These are phyloP conservation scores for Chromobotia macracanthus DNA, from an alignment of 2,797 vertebrate genomes.

Conservation along the genomic window DNA sequence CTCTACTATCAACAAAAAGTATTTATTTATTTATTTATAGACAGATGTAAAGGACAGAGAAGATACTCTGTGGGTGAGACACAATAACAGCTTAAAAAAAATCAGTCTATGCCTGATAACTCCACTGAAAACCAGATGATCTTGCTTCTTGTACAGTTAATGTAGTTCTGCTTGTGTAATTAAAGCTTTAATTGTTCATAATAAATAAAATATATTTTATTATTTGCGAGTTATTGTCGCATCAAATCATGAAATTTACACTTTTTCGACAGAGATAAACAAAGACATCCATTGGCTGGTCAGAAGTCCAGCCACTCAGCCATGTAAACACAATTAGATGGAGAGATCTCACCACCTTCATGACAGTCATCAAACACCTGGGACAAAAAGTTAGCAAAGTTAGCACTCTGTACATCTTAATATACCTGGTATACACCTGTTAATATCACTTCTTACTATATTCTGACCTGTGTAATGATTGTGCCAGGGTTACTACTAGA, in stretches of 20 bases:
- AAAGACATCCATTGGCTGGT: conserved; percentile 36
- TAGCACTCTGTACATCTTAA: background rate
- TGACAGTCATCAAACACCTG: conserved; percentile 97
- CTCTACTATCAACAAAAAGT: background rate
- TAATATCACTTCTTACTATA: too few species aligned
- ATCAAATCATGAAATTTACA: conserved; percentile 33
- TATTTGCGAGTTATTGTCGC: background rate
- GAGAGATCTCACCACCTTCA: conserved; percentile 94
- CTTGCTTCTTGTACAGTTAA: background rate
- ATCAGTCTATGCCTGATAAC: background rate
- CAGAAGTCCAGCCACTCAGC: conserved; percentile 93
- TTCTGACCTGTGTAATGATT: too few species aligned
- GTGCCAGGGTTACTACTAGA: too few species aligned
- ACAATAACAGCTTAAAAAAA: conserved; percentile 1
- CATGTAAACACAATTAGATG: conserved; percentile 93
- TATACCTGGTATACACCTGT: too few species aligned
- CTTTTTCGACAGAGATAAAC: conserved; percentile 61
- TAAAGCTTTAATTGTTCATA: conserved; percentile 29
- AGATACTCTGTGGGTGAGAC: background rate
- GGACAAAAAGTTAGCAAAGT: conserved; percentile 28
- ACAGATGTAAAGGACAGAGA: background rate
- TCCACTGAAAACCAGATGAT: background rate
- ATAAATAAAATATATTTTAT: conserved; percentile 47
- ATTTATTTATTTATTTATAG: background rate
- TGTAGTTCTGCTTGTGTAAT: background rate